Percentiles rank a stretch among this genome's conserved stretches.
phyloP scores from a whole-genome alignment of 2,797 vertebrate genomes.

The Spondyliosoma cantharus region DNA sequence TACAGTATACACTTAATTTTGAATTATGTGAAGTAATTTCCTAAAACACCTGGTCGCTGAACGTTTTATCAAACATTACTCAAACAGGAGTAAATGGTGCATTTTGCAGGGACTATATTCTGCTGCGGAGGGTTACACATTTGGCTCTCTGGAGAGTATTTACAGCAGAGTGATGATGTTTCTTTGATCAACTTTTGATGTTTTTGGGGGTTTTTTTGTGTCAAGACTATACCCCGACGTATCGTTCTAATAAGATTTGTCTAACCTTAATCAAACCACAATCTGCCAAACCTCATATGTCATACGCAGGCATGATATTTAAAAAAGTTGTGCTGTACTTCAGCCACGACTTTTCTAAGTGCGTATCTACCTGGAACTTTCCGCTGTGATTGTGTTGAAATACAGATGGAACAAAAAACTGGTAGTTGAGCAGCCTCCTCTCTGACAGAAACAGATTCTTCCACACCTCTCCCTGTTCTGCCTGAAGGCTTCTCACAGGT shows the following conservation, averaged over 20 bases:
- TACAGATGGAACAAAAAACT: constrained; percentile 47
- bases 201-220: too few species aligned
- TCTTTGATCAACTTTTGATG: neutral
- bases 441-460: constrained; percentile 80
- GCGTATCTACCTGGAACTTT: constrained; percentile 23
- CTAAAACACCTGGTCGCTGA: neutral
- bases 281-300: too few species aligned
- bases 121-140: neutral
- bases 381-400: constrained; percentile 33
- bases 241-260: neutral
- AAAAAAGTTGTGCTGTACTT: neutral
- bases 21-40: neutral
- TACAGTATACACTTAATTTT: too few species aligned
- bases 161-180: neutral
- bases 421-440: constrained; percentile 50
- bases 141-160: neutral
- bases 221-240: neutral
- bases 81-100: neutral
- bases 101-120: neutral
- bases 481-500: constrained; percentile 88
- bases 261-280: too few species aligned
- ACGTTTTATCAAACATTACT: neutral
- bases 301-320: neutral
- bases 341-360: constrained; percentile 33
- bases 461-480: constrained; percentile 86